A percentile compares a stretch with the other conserved stretches of the same genome.
Conservation (phyloP, 1,140 invertebrate species). For the Copidosoma floridanum region DNA sequence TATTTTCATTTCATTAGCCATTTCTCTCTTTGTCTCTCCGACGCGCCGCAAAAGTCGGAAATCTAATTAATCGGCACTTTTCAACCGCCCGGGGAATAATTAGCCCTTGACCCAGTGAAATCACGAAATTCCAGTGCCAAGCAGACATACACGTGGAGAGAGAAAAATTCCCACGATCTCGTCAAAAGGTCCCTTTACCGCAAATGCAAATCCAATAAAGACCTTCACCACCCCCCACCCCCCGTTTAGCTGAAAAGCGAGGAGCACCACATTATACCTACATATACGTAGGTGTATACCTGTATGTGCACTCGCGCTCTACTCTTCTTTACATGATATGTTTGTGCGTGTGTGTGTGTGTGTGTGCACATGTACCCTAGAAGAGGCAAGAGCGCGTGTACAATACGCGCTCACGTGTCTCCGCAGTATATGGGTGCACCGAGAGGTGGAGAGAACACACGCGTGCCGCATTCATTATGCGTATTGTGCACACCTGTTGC, state of each 20-base stretch:
- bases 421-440: no score
- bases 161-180: not conserved
- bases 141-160: no score
- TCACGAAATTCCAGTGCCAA: not conserved
- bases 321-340: no score
- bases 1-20: no score
- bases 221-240: not conserved
- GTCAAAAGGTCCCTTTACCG: conserved; percentile 23
- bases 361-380: not conserved
- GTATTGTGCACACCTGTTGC: conserved; percentile 48
- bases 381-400: not conserved
- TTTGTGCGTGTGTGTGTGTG: not conserved
- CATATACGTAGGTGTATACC: no score
- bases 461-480: conserved; percentile 35
- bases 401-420: not conserved
- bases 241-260: no score
- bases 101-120: conserved; percentile 21
- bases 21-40: no score
- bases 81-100: no score
- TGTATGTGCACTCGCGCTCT: no score
- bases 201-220: conserved; percentile 25
- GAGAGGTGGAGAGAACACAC: conserved; percentile 6
- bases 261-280: no score
- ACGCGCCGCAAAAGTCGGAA: no score
- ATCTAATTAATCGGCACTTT: no score